These are phyloP conservation scores for Anolis carolinensis DNA, from an alignment of 2,113 vertebrate genomes.

Conservation along the genomic window DNA sequence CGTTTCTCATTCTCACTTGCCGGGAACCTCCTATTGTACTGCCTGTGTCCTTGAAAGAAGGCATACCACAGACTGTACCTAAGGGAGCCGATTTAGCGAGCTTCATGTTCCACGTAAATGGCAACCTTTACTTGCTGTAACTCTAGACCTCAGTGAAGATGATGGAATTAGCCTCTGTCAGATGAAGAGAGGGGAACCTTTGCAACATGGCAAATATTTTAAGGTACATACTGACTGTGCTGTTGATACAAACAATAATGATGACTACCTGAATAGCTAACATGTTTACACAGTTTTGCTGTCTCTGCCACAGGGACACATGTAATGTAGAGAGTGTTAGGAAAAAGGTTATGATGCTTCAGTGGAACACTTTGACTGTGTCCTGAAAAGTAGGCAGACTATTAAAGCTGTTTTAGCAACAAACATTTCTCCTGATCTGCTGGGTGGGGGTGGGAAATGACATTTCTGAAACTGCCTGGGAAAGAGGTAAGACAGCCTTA, in stretches of 20 bases:
- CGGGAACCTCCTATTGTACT: constrained; percentile 38
- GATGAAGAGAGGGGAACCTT: constrained; percentile 74
- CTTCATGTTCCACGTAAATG: constrained; percentile 74
- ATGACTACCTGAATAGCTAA: constrained; percentile 65
- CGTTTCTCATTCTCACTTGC: constrained; percentile 26
- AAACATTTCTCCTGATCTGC: constrained; percentile 41
- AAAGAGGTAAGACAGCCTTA: constrained; percentile 35
- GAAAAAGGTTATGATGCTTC: constrained; percentile 60
- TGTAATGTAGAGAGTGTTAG: constrained; percentile 49
- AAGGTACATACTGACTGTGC: constrained; percentile 65
- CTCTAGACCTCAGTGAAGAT: constrained; percentile 76
- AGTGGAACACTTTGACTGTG: constrained; percentile 43
- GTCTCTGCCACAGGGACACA: constrained; percentile 40
- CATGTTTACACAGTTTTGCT: constrained; percentile 60
- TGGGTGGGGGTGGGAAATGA: constrained; percentile 4
- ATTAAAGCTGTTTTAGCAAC: constrained; percentile 60
- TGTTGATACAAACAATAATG: constrained; percentile 66
- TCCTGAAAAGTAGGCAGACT: constrained; percentile 59
- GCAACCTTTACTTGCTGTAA: constrained; percentile 80
- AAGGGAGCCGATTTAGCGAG: constrained; percentile 65
- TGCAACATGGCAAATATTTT: constrained; percentile 74
- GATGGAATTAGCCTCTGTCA: constrained; percentile 76
- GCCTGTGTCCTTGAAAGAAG: constrained; percentile 69
- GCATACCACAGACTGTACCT: constrained; percentile 69
- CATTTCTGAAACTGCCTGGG: constrained; percentile 1